Conservation (phyloP, 2,797 vertebrate species). For the Phrynocephalus guinanensis region DNA sequence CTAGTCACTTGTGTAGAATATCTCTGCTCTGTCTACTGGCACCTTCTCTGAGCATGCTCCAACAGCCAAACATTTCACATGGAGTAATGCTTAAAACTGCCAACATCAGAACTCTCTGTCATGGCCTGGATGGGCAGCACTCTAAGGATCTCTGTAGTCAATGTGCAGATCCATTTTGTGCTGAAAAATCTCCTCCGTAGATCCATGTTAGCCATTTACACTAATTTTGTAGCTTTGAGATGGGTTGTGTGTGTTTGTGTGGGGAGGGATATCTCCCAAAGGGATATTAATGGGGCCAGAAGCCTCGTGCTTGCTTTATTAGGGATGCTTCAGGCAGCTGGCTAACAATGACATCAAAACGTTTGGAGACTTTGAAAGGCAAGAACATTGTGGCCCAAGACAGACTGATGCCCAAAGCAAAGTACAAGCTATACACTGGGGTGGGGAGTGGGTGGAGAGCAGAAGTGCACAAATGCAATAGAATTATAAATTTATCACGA, state of each 20-base stretch:
- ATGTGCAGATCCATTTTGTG: not conserved
- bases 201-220: not conserved
- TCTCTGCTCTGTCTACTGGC: not conserved
- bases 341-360: not conserved
- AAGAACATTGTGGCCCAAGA: not conserved
- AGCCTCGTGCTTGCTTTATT: not conserved
- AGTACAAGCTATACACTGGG: not conserved
- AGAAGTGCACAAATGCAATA: not conserved
- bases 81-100: not conserved
- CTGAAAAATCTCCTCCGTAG: not conserved
- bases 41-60: not conserved
- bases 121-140: constrained; percentile 1
- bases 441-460: too few relatives aligned
- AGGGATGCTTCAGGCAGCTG: not conserved
- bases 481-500: not conserved
- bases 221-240: not conserved
- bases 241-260: not conserved
- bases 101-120: not conserved
- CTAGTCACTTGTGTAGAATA: not conserved
- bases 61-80: not conserved
- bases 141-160: not conserved
- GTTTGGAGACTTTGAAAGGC: not conserved
- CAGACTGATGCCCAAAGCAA: not conserved
- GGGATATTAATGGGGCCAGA: not conserved
- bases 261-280: too few relatives aligned